Evolutionary conservation across 2,797 vertebrate genomes (phyloP).

Genomic region (Chaunax sp.): DNA sequence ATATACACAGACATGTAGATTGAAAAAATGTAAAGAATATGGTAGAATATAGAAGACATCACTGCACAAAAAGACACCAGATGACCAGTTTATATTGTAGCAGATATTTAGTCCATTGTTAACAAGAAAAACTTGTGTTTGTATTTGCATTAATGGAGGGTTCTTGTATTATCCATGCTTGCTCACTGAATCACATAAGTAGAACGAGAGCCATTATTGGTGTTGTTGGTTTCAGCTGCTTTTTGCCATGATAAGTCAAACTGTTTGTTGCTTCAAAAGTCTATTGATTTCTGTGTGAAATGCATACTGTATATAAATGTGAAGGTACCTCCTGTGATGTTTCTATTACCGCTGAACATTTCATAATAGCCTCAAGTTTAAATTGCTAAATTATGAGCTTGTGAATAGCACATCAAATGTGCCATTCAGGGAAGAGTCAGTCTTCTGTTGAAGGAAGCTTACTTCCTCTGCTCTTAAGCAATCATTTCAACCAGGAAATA

Average conservation of each 20-base stretch:
- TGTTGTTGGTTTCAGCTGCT: conserved; percentile 12
- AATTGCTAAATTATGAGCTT: conserved; percentile 35
- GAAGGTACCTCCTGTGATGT: neutral
- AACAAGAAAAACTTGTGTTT: no score
- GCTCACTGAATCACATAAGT: neutral
- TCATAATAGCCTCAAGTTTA: conserved; percentile 4
- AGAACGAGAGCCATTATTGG: conserved; percentile 1
- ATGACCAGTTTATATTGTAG: no score
- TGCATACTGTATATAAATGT: conserved; percentile 11
- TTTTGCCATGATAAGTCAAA: conserved; percentile 4
- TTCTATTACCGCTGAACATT: conserved; percentile 13
- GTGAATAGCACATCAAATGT: conserved; percentile 36
- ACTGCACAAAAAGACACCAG: no score
- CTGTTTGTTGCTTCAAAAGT: neutral
- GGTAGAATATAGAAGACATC: no score
- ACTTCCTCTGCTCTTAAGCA: no score
- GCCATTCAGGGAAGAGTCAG: conserved; percentile 6
- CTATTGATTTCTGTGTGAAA: conserved; percentile 22
- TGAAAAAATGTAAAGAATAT: no score
- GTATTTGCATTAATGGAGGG: neutral
- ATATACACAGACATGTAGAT: no score
- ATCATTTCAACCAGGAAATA: no score
- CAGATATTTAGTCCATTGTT: no score
- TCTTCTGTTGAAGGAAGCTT: no score
- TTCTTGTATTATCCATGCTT: conserved; percentile 5